phyloP scores from a whole-genome alignment of 2,797 vertebrate species.

The Poeciliopsis presidionis region DNA sequence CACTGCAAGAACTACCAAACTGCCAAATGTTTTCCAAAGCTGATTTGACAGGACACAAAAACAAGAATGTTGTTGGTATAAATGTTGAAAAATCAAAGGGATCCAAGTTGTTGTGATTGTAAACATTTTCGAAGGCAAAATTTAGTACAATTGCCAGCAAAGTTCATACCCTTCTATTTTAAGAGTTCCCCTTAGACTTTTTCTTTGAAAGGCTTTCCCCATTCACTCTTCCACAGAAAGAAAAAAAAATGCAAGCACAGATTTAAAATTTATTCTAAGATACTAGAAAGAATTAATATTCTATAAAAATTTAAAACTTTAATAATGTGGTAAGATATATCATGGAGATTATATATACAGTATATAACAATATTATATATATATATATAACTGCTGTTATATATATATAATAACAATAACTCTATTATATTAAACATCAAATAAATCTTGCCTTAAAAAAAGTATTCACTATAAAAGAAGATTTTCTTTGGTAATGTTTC shows the following conservation, averaged over 20 bases:
- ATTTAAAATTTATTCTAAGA: background rate
- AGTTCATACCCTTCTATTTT: background rate
- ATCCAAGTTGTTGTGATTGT: background rate
- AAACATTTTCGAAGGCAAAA: background rate
- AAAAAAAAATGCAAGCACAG: background rate
- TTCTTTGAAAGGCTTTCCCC: background rate
- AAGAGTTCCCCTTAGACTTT: background rate
- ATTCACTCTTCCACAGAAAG: background rate
- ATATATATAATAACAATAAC: no score
- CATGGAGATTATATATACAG: no score
- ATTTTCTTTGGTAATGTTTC: constrained; percentile 1
- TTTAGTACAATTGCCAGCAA: background rate
- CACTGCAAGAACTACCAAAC: background rate
- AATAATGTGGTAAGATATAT: background rate
- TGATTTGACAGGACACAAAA: background rate
- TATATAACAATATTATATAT: no score
- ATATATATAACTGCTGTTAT: no score
- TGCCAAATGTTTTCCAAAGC: background rate
- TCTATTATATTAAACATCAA: background rate
- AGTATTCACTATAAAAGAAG: background rate
- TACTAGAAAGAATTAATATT: background rate
- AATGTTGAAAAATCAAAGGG: background rate
- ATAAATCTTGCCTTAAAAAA: background rate
- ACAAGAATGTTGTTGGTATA: background rate
- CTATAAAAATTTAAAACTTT: background rate